Conservation (phyloP, 2,113 vertebrate species). For the Orthonyx spaldingii region DNA sequence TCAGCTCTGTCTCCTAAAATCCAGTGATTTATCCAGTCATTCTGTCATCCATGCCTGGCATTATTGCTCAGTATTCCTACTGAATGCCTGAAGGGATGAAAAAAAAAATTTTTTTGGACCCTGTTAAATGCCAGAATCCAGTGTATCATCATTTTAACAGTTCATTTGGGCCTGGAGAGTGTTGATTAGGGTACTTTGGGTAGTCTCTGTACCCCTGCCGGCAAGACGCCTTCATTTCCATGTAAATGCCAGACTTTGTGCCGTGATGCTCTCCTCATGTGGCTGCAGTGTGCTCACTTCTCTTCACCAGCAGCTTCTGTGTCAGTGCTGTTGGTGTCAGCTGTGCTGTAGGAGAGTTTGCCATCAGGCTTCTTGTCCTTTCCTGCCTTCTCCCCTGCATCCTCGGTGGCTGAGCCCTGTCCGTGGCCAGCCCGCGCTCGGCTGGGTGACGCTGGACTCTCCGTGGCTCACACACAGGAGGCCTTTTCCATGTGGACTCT, state of each 20-base stretch:
- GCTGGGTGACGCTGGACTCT: background rate
- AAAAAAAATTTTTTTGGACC: background rate
- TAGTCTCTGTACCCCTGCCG: background rate
- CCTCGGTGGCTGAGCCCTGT: fast-evolving
- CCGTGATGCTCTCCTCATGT: background rate
- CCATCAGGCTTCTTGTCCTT: background rate
- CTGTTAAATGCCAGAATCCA: background rate
- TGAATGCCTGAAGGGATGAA: background rate
- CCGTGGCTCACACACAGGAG: background rate
- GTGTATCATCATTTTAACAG: background rate
- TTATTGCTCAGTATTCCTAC: background rate
- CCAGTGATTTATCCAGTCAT: background rate
- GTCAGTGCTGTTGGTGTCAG: background rate
- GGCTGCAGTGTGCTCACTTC: background rate
- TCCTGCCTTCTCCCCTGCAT: background rate
- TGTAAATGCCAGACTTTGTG: background rate
- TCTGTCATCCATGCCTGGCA: background rate
- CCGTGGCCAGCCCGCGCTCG: fast-evolving
- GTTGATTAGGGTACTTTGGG: background rate
- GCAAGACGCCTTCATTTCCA: background rate
- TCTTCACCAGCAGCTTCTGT: background rate
- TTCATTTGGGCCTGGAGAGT: background rate
- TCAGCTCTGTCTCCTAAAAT: background rate
- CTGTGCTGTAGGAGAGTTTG: background rate
- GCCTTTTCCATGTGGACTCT: background rate